Conservation (phyloP, 2,888 invertebrate species). For the Acheta domesticus region DNA sequence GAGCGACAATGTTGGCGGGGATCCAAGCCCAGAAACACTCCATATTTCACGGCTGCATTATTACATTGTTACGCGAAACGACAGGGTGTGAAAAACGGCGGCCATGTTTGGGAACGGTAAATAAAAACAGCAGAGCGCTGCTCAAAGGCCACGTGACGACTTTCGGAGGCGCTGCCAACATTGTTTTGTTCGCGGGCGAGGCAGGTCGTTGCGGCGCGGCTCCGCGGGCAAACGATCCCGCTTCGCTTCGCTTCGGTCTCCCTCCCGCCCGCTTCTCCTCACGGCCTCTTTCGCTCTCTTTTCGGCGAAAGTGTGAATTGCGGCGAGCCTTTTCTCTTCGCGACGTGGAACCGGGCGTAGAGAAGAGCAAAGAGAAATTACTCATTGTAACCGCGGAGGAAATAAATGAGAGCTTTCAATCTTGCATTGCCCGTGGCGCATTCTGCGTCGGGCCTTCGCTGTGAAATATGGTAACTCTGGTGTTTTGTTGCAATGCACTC, state of each 20-base stretch:
- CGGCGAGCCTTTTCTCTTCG: too few species aligned
- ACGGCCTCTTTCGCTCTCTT: neutral
- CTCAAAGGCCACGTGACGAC: conserved; percentile 4
- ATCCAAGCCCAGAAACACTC: conserved; percentile 10
- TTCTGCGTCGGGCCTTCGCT: too few species aligned
- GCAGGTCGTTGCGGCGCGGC: neutral
- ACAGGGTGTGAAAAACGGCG: neutral
- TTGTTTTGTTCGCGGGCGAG: neutral
- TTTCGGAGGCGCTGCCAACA: neutral
- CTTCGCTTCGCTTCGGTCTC: neutral
- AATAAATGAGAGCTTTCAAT: too few species aligned
- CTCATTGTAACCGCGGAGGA: too few species aligned
- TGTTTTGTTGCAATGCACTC: too few species aligned
- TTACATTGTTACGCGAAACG: neutral
- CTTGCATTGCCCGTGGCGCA: too few species aligned
- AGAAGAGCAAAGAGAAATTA: too few species aligned
- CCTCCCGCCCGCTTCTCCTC: neutral
- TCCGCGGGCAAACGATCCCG: neutral
- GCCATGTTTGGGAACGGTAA: neutral
- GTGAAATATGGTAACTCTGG: too few species aligned
- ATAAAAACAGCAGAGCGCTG: neutral
- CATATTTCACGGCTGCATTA: conserved; percentile 18
- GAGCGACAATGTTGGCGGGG: neutral
- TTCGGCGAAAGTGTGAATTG: too few species aligned
- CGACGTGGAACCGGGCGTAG: too few species aligned